phyloP scores from a whole-genome alignment of 2,797 vertebrate species.

The Pteronotus mesoamericanus region DNA sequence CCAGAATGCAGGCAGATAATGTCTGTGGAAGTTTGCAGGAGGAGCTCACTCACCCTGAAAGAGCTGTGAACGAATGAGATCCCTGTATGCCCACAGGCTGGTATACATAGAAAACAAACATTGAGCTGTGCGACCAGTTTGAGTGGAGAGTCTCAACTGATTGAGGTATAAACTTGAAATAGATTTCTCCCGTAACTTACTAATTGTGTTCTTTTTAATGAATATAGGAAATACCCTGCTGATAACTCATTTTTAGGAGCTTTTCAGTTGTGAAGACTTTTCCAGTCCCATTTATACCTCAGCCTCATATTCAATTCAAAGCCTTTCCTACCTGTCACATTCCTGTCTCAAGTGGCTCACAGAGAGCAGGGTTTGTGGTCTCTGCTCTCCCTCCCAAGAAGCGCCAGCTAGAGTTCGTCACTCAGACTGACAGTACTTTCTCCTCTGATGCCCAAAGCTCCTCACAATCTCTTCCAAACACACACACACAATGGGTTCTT shows the following conservation, averaged over 20 bases:
- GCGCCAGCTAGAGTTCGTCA: background rate
- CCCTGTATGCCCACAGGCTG: fast-evolving
- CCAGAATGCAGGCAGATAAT: background rate
- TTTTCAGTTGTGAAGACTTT: background rate
- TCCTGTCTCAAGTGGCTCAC: background rate
- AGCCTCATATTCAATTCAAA: background rate
- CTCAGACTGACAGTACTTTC: background rate
- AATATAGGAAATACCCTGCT: background rate
- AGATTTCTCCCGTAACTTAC: background rate
- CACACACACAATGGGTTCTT: background rate
- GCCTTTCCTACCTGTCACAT: background rate
- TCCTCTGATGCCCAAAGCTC: background rate
- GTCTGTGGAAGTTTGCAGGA: background rate
- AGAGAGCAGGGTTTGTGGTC: background rate
- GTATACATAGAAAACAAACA: background rate
- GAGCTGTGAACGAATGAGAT: background rate
- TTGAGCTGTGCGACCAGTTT: background rate
- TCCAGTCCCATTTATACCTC: background rate
- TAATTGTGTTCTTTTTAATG: background rate
- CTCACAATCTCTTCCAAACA: background rate
- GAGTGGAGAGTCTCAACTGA: background rate
- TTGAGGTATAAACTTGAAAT: background rate
- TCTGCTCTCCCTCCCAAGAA: no score
- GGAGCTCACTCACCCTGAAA: no score
- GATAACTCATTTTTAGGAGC: background rate